Conservation (phyloP, 2,113 vertebrate genomes). For the Sebastes fasciatus region DNA sequence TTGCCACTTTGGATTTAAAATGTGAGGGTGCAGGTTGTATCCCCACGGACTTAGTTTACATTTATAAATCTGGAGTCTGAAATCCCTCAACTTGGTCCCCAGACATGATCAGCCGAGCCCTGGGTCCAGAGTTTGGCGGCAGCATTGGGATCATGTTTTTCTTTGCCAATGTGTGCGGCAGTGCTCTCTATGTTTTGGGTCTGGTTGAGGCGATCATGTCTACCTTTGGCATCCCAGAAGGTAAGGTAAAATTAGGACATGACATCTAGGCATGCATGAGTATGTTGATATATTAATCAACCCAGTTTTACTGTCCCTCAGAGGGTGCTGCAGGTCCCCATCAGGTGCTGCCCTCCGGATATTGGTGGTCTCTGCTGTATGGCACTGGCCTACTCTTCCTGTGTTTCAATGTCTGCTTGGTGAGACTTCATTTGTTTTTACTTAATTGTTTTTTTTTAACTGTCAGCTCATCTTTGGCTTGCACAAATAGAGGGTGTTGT, state of each 20-base stretch:
- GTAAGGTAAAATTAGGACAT: constrained; percentile 57
- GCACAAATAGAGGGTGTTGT: not conserved
- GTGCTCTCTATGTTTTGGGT: constrained; percentile 89
- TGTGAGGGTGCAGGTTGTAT: no score
- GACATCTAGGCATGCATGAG: not conserved
- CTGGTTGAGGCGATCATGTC: constrained; percentile 88
- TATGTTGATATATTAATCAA: not conserved
- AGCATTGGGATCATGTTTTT: constrained; percentile 94
- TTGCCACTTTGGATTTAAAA: no score
- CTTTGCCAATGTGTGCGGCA: constrained; percentile 89
- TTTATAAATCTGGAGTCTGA: constrained; percentile 45
- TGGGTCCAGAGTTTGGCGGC: constrained; percentile 91
- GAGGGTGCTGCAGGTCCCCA: constrained; percentile 32
- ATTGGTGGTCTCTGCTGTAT: constrained; percentile 90
- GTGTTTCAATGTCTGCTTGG: constrained; percentile 89
- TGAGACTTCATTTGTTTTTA: constrained; percentile 54
- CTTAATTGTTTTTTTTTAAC: not conserved
- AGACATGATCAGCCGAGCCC: constrained; percentile 94
- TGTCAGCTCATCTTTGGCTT: not conserved
- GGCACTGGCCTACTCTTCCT: constrained; percentile 86
- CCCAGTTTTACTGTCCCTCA: constrained; percentile 20
- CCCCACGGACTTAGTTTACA: not conserved
- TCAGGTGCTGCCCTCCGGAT: constrained; percentile 85
- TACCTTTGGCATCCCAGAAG: constrained; percentile 83
- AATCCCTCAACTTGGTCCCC: constrained; percentile 14